phyloP scores from a whole-genome alignment of 1,140 invertebrate species.

The Drosophila nasuta region DNA sequence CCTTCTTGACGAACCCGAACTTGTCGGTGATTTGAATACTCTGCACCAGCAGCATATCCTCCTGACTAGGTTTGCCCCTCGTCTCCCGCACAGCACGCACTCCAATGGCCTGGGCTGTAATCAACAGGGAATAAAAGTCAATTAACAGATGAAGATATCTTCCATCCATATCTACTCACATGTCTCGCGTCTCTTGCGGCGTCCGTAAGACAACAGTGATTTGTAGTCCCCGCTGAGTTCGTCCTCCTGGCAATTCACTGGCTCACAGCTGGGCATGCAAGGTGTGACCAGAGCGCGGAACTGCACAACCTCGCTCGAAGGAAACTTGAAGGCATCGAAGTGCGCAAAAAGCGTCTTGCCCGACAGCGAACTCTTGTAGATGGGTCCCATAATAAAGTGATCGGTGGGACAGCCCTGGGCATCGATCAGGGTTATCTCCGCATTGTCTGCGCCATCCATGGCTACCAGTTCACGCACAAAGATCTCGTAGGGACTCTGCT shows the following conservation, averaged over 20 bases:
- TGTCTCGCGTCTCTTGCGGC: slow-evolving; percentile 71
- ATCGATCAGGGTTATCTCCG: slow-evolving; percentile 96
- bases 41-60: slow-evolving; percentile 94
- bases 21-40: slow-evolving; percentile 97
- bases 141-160: not conserved
- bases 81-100: slow-evolving; percentile 18
- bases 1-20: slow-evolving; percentile 90
- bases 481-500: slow-evolving; percentile 96
- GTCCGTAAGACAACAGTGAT: slow-evolving; percentile 91
- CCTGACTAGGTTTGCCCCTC: slow-evolving; percentile 71
- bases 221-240: slow-evolving; percentile 92
- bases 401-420: slow-evolving; percentile 96
- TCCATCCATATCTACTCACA: slow-evolving; percentile 32
- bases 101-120: not conserved
- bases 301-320: slow-evolving; percentile 96
- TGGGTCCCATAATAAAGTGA: slow-evolving; percentile 95
- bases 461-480: slow-evolving; percentile 97
- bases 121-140: not conserved
- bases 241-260: slow-evolving; percentile 93
- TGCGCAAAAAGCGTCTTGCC: slow-evolving; percentile 94
- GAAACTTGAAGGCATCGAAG: slow-evolving; percentile 98
- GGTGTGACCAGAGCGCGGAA: slow-evolving; percentile 97
- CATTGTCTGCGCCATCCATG: slow-evolving; percentile 96
- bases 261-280: slow-evolving; percentile 96
- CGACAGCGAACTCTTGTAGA: slow-evolving; percentile 92